Conservation (phyloP, 2,113 vertebrate genomes). For the Atherinomorus stipes region DNA sequence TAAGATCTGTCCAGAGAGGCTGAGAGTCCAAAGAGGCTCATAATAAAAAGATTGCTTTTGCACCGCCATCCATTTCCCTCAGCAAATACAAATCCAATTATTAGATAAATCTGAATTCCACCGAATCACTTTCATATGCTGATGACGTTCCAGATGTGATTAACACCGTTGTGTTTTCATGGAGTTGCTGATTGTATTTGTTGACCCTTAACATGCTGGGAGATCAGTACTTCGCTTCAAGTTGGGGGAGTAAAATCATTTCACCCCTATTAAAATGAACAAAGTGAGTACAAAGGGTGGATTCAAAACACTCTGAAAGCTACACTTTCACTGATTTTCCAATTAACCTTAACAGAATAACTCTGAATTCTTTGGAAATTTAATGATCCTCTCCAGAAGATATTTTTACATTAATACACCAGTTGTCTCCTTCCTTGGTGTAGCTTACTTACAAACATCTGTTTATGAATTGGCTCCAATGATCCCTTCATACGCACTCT, state of each 20-base stretch:
- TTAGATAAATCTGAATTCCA: constrained; percentile 62
- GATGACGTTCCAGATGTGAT: constrained; percentile 52
- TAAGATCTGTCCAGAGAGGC: constrained; percentile 64
- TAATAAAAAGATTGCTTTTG: constrained; percentile 32
- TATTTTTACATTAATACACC: constrained; percentile 31
- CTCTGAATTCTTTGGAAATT: constrained; percentile 9
- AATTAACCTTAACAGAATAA: constrained; percentile 63
- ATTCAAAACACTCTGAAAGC: constrained; percentile 36
- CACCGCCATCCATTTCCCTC: constrained; percentile 20
- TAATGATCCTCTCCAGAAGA: constrained; percentile 1
- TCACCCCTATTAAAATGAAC: constrained; percentile 61
- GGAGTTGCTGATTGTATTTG: constrained; percentile 54
- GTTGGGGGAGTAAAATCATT: constrained; percentile 48
- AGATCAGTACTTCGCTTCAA: constrained; percentile 46
- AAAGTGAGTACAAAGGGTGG: constrained; percentile 49
- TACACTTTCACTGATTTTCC: constrained; percentile 50
- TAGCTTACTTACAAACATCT: constrained; percentile 57
- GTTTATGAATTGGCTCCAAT: constrained; percentile 46
- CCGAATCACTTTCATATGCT: constrained; percentile 47
- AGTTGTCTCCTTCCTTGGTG: constrained; percentile 28
- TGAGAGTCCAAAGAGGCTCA: constrained; percentile 33
- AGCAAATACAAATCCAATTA: constrained; percentile 76
- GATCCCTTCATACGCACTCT: constrained; percentile 45
- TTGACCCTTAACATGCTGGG: constrained; percentile 43
- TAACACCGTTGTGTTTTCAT: constrained; percentile 52